Evolutionary conservation across 2,888 invertebrate genomes (phyloP).

Genomic region (Chymomyza procnemis): DNA sequence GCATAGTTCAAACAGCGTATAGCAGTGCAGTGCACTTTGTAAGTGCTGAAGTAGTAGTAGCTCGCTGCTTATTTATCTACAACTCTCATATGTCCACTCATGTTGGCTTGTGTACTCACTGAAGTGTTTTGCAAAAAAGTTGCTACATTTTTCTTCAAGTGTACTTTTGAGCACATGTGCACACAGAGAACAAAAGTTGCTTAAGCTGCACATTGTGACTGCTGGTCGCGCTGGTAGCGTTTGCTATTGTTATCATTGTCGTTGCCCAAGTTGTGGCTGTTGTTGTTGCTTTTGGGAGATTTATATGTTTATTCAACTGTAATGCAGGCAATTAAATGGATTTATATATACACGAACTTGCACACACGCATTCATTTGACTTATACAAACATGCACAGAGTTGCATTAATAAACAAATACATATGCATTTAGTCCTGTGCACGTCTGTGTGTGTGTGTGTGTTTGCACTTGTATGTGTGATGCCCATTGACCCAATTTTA

Average conservation of each 20-base stretch:
- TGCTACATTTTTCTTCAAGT: background rate
- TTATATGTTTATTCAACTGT: conserved; percentile 59
- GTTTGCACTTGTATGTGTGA: background rate
- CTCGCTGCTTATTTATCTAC: no score
- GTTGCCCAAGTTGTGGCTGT: background rate
- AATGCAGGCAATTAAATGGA: conserved; percentile 33
- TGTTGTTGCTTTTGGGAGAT: background rate
- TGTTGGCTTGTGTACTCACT: no score
- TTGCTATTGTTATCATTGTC: background rate
- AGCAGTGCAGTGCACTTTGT: no score
- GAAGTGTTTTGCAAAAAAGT: no score
- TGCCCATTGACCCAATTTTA: conserved; percentile 76
- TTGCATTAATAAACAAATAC: conserved; percentile 1
- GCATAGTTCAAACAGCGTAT: no score
- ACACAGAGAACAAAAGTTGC: background rate
- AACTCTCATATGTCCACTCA: no score
- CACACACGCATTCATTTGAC: conserved; percentile 17
- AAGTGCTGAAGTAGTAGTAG: no score
- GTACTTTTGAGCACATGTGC: background rate
- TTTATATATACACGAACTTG: background rate
- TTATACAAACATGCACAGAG: conserved; percentile 13
- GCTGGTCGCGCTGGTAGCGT: background rate
- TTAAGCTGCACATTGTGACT: background rate
- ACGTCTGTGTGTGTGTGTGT: background rate
- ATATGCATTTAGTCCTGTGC: conserved; percentile 1